Evolutionary conservation across 2,797 vertebrate species (phyloP).

Genomic region (Dryobates pubescens): DNA sequence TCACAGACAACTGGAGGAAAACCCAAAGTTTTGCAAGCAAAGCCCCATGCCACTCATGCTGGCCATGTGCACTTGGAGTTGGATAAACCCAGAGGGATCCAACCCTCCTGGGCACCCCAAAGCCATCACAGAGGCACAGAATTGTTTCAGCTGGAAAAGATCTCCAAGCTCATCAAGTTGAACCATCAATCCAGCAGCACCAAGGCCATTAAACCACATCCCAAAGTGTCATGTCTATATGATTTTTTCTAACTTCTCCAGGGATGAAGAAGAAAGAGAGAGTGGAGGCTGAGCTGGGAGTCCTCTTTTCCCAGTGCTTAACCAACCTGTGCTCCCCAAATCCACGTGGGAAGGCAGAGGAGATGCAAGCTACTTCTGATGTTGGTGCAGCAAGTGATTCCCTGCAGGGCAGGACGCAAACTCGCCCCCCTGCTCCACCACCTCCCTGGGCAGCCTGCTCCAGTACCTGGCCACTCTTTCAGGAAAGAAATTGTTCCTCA

Average conservation of each 20-base stretch:
- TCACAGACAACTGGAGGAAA: neutral
- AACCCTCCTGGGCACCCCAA: neutral
- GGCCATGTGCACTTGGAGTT: neutral
- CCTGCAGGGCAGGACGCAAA: neutral
- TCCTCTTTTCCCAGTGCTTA: neutral
- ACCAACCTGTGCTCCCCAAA: neutral
- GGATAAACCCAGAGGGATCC: neutral
- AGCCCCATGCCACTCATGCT: neutral
- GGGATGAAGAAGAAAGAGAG: neutral
- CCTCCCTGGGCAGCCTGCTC: too few species aligned
- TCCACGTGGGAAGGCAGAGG: accelerated
- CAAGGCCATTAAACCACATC: too few species aligned
- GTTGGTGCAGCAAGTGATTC: accelerated
- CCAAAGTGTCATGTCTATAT: too few species aligned
- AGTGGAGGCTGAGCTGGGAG: neutral
- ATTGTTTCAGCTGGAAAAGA: too few species aligned
- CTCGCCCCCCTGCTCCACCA: neutral
- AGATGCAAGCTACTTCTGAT: neutral
- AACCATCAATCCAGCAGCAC: too few species aligned
- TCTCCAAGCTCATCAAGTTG: too few species aligned
- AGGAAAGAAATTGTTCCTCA: too few species aligned
- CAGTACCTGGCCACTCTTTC: too few species aligned
- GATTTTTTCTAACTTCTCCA: too few species aligned
- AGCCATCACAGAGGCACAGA: neutral
- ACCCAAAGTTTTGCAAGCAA: neutral